Conservation (phyloP, 2,888 invertebrate genomes). For the Himalopsyche japonica region DNA sequence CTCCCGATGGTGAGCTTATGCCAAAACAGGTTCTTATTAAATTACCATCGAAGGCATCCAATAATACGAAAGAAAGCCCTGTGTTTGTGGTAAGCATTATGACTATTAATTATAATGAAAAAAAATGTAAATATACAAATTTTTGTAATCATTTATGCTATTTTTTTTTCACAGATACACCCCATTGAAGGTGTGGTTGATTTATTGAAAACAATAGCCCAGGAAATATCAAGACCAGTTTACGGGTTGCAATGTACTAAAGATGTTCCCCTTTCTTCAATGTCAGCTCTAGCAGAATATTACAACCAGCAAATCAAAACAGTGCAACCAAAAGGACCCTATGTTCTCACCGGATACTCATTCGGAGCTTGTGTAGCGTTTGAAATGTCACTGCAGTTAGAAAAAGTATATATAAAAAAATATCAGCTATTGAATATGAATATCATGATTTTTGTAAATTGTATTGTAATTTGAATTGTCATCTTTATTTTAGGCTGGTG, state of each 20-base stretch:
- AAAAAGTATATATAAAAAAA: slow-evolving; percentile 53
- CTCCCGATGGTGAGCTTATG: slow-evolving; percentile 64
- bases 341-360: slow-evolving; percentile 90
- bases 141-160: not conserved
- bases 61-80: slow-evolving; percentile 52
- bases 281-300: slow-evolving; percentile 72
- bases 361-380: slow-evolving; percentile 94
- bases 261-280: slow-evolving; percentile 72
- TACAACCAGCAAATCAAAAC: slow-evolving; percentile 75
- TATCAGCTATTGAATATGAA: not conserved
- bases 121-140: not conserved
- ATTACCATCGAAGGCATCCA: slow-evolving; percentile 62
- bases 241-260: slow-evolving; percentile 89
- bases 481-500: slow-evolving; percentile 48
- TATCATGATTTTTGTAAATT: not conserved
- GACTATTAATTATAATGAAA: not conserved
- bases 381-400: slow-evolving; percentile 89
- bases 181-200: slow-evolving; percentile 88
- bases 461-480: not conserved
- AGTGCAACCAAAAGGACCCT: slow-evolving; percentile 81
- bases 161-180: slow-evolving; percentile 59
- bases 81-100: slow-evolving; percentile 62
- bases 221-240: slow-evolving; percentile 73
- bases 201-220: slow-evolving; percentile 72
- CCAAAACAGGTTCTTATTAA: slow-evolving; percentile 73